A percentile compares a stretch with the other conserved stretches of the same genome.
phyloP scores from a whole-genome alignment of 2,888 invertebrate species.

The Aphidius colemani region DNA sequence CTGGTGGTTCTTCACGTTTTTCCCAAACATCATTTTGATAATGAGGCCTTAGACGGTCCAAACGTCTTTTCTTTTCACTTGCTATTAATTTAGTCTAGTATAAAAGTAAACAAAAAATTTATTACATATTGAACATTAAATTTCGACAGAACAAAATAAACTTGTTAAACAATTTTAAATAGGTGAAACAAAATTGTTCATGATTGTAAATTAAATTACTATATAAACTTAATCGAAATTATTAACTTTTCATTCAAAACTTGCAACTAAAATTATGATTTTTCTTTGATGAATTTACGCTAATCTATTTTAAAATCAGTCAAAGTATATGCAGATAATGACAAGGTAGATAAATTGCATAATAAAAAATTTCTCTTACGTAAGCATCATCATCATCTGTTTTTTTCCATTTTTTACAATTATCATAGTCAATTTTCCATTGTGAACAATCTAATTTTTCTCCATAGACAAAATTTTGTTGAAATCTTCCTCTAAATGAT shows the following conservation, averaged over 20 bases:
- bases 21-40: conserved; percentile 80
- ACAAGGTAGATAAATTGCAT: no score
- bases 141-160: conserved; percentile 1
- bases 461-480: conserved; percentile 86
- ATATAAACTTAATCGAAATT: background rate
- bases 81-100: conserved; percentile 68
- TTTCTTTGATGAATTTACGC: no score
- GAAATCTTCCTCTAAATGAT: conserved; percentile 75
- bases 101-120: conserved; percentile 13
- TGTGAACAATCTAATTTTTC: conserved; percentile 73
- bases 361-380: conserved; percentile 61
- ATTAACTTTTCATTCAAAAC: background rate
- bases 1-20: conserved; percentile 74
- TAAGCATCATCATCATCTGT: conserved; percentile 69
- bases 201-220: background rate
- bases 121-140: background rate
- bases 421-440: conserved; percentile 79
- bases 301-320: no score
- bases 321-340: no score
- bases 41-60: conserved; percentile 70
- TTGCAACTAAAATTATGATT: no score
- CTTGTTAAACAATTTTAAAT: background rate
- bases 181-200: no score
- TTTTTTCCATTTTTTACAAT: conserved; percentile 73
- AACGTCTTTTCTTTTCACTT: conserved; percentile 73